Percentiles rank a stretch among this genome's conserved stretches.
phyloP scores from a whole-genome alignment of 2,888 invertebrate genomes.

The Ctenicera cuprea region DNA sequence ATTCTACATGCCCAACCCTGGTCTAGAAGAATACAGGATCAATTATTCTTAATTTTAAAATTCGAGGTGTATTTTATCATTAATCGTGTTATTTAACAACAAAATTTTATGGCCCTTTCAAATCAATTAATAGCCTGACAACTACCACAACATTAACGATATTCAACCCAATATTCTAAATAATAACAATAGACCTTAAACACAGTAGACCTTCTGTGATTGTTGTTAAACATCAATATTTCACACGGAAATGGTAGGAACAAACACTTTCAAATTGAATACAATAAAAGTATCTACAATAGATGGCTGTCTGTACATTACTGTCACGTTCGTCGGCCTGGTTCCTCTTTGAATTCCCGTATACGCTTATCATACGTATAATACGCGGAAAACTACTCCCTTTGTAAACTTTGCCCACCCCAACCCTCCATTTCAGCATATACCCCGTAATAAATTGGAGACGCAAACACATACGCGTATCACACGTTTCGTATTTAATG shows the following conservation, averaged over 20 bases:
- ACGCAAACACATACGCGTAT: constrained; percentile 6
- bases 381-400: constrained; percentile 30
- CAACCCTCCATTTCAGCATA: constrained; percentile 3
- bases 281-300: constrained; percentile 30
- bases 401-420: constrained; percentile 25
- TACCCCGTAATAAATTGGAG: constrained; percentile 23
- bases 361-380: constrained; percentile 7
- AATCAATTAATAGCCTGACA: too few relatives aligned
- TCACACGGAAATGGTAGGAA: constrained; percentile 17
- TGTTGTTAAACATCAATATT: constrained; percentile 19
- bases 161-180: too few relatives aligned
- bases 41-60: too few relatives aligned
- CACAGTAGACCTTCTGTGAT: neutral
- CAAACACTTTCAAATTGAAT: constrained; percentile 16
- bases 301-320: constrained; percentile 8
- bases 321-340: constrained; percentile 9
- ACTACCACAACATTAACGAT: too few relatives aligned
- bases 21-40: too few relatives aligned
- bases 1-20: too few relatives aligned
- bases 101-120: too few relatives aligned
- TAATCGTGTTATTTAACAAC: too few relatives aligned
- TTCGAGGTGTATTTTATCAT: too few relatives aligned
- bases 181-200: neutral
- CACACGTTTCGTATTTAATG: constrained; percentile 8
- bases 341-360: constrained; percentile 26